phyloP scores from a whole-genome alignment of 2,797 vertebrate genomes.

The Parambassis ranga region DNA sequence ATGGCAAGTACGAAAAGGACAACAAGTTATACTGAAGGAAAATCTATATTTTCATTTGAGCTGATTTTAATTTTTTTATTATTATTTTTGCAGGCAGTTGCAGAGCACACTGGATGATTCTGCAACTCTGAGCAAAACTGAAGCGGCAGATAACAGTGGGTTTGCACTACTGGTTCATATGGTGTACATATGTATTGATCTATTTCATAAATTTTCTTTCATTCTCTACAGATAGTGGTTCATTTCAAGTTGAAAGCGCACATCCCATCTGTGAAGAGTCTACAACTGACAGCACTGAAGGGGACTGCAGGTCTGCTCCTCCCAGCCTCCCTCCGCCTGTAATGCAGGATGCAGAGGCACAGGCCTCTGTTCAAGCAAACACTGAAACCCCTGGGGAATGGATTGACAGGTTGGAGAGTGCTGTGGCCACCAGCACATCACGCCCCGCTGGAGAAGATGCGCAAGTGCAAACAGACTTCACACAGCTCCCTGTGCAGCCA shows the following conservation, averaged over 20 bases:
- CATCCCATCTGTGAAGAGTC: slow-evolving; percentile 30
- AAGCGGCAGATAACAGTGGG: slow-evolving; percentile 48
- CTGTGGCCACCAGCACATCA: slow-evolving; percentile 5
- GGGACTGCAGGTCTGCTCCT: slow-evolving; percentile 7
- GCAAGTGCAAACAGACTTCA: slow-evolving; percentile 58
- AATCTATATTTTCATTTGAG: background rate
- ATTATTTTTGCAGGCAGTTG: slow-evolving; percentile 60
- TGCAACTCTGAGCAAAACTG: background rate
- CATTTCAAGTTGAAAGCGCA: slow-evolving; percentile 19
- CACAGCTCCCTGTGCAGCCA: slow-evolving; percentile 15
- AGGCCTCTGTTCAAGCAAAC: slow-evolving; percentile 43
- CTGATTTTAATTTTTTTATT: background rate
- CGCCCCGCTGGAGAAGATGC: slow-evolving; percentile 48
- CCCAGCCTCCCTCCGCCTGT: slow-evolving; percentile 14
- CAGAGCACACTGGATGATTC: slow-evolving; percentile 35
- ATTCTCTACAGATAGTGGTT: slow-evolving; percentile 37
- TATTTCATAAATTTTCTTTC: background rate
- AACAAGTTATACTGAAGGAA: slow-evolving; percentile 30
- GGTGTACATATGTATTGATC: no score
- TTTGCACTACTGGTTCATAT: no score
- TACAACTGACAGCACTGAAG: background rate
- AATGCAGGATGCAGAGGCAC: slow-evolving; percentile 45
- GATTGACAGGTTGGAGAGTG: slow-evolving; percentile 14
- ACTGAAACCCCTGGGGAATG: slow-evolving; percentile 37
- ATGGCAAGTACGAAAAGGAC: slow-evolving; percentile 94